phyloP scores from a whole-genome alignment of 2,797 vertebrate genomes.

The Leptodactylus fallax region DNA sequence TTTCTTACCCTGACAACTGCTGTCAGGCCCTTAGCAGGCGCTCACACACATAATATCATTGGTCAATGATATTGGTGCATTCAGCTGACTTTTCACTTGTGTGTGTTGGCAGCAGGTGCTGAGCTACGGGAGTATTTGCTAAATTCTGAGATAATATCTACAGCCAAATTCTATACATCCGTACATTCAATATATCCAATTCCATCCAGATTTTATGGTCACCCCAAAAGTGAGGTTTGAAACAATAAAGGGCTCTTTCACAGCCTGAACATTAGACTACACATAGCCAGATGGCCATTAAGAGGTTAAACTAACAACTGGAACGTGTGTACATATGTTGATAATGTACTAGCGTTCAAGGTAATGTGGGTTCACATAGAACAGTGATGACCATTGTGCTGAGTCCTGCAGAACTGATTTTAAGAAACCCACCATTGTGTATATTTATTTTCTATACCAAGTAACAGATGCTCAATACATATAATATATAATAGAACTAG shows the following conservation, averaged over 20 bases:
- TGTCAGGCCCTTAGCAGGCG: too few relatives aligned
- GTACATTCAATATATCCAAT: not conserved
- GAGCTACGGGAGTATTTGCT: too few relatives aligned
- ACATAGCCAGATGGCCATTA: conserved; percentile 13
- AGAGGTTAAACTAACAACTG: conserved; percentile 34
- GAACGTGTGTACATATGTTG: conserved; percentile 25
- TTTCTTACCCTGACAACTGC: too few relatives aligned
- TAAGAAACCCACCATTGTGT: not conserved
- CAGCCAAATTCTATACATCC: too few relatives aligned
- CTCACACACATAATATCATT: too few relatives aligned
- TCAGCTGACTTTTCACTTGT: too few relatives aligned
- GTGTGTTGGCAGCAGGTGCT: too few relatives aligned
- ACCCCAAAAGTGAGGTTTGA: not conserved
- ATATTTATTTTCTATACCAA: conserved; percentile 5
- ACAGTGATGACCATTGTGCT: conserved; percentile 33
- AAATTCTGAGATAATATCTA: too few relatives aligned
- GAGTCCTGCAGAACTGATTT: conserved; percentile 1
- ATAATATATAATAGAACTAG: not conserved
- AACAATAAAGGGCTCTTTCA: not conserved
- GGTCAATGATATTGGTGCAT: too few relatives aligned
- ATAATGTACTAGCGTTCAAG: conserved; percentile 26
- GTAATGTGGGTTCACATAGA: conserved; percentile 32
- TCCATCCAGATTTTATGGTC: not conserved
- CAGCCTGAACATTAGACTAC: not conserved
- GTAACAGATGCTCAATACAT: not conserved